Conservation (phyloP, 2,797 vertebrate genomes). For the Microctenopoma lineatum region DNA sequence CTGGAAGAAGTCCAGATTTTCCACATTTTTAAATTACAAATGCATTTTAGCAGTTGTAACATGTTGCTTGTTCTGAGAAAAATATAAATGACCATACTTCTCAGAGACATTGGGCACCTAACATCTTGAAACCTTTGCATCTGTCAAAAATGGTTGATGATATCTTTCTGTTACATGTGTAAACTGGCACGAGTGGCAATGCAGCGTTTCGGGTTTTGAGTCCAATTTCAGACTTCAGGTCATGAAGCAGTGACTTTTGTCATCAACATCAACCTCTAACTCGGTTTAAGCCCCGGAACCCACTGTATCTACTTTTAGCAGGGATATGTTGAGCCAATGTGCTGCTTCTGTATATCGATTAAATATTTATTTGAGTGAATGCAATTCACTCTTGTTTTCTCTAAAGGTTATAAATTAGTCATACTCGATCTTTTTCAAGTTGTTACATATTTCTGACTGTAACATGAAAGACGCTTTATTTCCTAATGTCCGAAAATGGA, state of each 20-base stretch:
- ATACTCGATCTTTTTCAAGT: conserved; percentile 1
- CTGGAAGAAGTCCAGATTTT: too few relatives aligned
- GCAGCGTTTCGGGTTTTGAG: background rate
- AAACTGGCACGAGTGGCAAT: too few relatives aligned
- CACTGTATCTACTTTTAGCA: background rate
- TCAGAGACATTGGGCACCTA: background rate
- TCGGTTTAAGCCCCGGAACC: background rate
- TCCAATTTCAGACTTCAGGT: background rate
- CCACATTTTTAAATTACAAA: too few relatives aligned
- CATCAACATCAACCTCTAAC: background rate
- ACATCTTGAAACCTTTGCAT: background rate
- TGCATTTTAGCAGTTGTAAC: background rate
- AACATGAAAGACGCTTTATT: conserved; percentile 2
- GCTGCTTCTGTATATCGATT: background rate
- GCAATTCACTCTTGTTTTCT: conserved; percentile 1
- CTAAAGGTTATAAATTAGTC: conserved; percentile 18
- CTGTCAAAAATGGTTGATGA: background rate
- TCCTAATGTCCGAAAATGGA: background rate
- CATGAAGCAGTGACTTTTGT: background rate
- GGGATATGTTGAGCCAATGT: background rate
- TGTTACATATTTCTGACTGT: background rate
- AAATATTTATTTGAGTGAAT: conserved; percentile 8
- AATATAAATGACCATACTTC: background rate
- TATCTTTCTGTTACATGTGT: background rate
- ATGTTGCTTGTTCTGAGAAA: background rate